Percentiles rank a stretch among this genome's conserved stretches.
Evolutionary conservation across 2,113 vertebrate genomes (phyloP).

Genomic region (Chiloscyllium plagiosum): DNA sequence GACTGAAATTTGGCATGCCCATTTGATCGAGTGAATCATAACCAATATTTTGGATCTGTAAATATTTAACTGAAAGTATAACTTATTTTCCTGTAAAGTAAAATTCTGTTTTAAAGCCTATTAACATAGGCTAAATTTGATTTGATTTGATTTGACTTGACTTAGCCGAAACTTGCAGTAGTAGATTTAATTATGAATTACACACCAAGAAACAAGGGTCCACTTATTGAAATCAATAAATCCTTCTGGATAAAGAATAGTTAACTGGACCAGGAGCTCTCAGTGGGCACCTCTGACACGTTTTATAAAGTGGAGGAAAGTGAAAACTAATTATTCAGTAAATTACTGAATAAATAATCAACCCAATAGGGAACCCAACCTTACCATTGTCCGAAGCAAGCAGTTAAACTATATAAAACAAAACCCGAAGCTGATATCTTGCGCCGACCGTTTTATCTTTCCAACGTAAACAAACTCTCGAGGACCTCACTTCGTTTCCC

Average conservation of each 20-base stretch:
- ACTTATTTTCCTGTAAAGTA: background rate
- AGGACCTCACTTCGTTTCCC: background rate
- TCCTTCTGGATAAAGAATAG: background rate
- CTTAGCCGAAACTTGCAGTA: background rate
- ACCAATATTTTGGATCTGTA: background rate
- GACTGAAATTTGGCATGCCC: background rate
- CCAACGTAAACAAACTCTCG: slow-evolving; percentile 16
- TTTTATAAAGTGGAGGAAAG: background rate
- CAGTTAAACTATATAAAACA: background rate
- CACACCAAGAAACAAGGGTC: background rate
- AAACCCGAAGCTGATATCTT: background rate
- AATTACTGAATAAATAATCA: background rate
- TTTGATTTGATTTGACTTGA: background rate
- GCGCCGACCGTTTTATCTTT: background rate
- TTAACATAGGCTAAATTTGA: background rate
- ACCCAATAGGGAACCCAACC: too few relatives aligned
- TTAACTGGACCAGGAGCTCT: background rate
- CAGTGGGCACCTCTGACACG: background rate
- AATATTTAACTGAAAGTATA: background rate
- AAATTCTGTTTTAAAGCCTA: background rate
- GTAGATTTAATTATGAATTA: background rate
- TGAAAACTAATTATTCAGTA: background rate
- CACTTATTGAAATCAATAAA: background rate
- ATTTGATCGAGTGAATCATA: background rate
- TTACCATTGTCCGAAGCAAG: background rate